Evolutionary conservation across 1,140 invertebrate species (phyloP).

Genomic region (Argopecten irradians): DNA sequence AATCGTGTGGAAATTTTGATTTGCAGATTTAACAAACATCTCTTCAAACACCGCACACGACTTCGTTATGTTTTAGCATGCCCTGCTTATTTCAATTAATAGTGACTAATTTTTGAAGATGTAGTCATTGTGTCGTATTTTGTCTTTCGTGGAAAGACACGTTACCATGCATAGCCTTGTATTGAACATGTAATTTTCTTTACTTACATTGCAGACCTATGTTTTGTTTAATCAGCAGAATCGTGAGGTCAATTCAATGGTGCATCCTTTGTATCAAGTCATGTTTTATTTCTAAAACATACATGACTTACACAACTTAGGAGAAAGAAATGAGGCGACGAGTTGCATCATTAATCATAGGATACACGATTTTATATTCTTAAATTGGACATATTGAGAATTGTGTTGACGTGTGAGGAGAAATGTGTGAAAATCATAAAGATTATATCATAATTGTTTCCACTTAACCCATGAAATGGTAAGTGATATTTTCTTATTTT

Average conservation of each 20-base stretch:
- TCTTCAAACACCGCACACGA: neutral
- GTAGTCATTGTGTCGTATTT: neutral
- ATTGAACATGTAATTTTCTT: neutral
- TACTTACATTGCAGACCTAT: neutral
- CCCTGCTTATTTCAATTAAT: neutral
- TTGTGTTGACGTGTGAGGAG: neutral
- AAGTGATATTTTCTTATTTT: neutral
- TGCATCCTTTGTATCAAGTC: neutral
- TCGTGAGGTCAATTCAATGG: neutral
- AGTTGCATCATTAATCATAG: neutral
- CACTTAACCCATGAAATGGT: neutral
- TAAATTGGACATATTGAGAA: neutral
- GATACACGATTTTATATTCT: neutral
- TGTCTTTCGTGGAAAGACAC: neutral
- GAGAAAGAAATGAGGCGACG: neutral
- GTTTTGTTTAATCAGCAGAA: neutral
- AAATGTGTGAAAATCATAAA: neutral
- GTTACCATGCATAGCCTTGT: neutral
- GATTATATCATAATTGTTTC: neutral
- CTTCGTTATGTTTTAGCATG: neutral
- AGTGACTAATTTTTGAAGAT: neutral
- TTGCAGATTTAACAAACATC: too few relatives aligned
- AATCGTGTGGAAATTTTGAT: too few relatives aligned
- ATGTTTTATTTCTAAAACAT: neutral
- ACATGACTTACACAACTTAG: neutral